Evolutionary conservation across 23 tunicate species (phyloP), one percentile per base, ranked within the genome.

Genomic region (Oikopleura vanhoeffeni): DNA sequence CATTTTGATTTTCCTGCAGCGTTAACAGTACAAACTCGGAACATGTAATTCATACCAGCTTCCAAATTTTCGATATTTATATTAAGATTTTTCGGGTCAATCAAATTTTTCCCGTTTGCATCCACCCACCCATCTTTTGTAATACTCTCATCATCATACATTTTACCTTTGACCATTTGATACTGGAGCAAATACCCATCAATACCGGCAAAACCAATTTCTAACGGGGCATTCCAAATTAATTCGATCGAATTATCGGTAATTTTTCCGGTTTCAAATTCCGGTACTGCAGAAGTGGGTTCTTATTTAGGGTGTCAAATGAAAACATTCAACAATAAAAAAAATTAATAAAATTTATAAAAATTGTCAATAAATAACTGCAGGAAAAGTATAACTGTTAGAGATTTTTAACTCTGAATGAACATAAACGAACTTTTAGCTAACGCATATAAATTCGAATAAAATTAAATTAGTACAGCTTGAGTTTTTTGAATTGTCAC

Each of bases 41-140:
- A 49, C 18, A 18, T 18, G 60, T 49, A 49, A 79, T 90, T 89
- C 89, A 86, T 90, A 40, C 95, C 91, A 27, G 94, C 90, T 39
- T 84, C 87, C 67, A 93, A 84, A 83, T 89, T 90, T 42, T 93
- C 91, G 57, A 89, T 40, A 58, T 67, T 60, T 49, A 89, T 83
- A 58, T 89, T 89, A 85, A 88, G 87, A 67, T 71, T 41, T 13
- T 87, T 67, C 40, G 84, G 84, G 30, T 85, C 85, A 76, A 92
- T 41, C 84, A 92, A 49, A 0, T 49, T 49, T 49, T 49, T 8
- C 18, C 18, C 18, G 60, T 49, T 49, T 49, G 60, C 8, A 18
- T 49, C 60, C 18, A 49, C 60, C 60, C 60, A 49, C 18, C 18
- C 60, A 49, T 8, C 18, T 8, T 8, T 18, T 8, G 18, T 49